Evolutionary conservation across 2,113 vertebrate species (phyloP), one percentile per base, ranked within the genome.

Genomic region (Panthera leo): DNA sequence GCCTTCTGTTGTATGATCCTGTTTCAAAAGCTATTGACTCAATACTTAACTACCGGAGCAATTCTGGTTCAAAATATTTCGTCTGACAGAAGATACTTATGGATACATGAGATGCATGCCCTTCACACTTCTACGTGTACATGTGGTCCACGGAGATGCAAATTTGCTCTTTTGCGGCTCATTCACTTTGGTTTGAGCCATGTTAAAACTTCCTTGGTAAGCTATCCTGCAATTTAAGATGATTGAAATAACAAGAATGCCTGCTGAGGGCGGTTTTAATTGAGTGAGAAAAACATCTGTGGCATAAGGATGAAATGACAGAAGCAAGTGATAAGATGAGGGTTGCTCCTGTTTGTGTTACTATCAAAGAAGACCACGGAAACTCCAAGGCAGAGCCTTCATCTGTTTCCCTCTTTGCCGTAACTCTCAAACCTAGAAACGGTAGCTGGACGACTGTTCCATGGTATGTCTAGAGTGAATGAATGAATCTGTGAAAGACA

Each of bases 1-100:
- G 53, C 68, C 48, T 96, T 95, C 93, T 93, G 51, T 86, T 86
- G 45, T 71, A 89, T 16, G 61, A 82, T 85, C 14, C 70, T 65
- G 4, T 10, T 82, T 48, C 31, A 21, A 65, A 87, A 53, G 15
- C 58, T 65, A 84, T 70, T 61, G 63, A 82, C 39, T 82, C 48
- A 23, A 51, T 23, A 83, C 31, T 94, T 95, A 89, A 89, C 8
- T 29, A 68, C 15, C 58, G 61, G 42, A 89, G 7, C 21, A 80
- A 18, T 83, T 5, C 10, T 29, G 15, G 9, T 65, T 90, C 42
- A 91, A 75, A 85, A 45, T 68, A 48, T 34, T 48, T 53, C 71
- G 4, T 39, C 67, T 92, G 79, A 70, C 2, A 55, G 48, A 67
- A 79, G 39, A 63, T 75, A 31, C 63, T 65, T 89, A 31, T 9